phyloP scores from a whole-genome alignment of 1,140 invertebrate species.

The Diabrotica undecimpunctata region DNA sequence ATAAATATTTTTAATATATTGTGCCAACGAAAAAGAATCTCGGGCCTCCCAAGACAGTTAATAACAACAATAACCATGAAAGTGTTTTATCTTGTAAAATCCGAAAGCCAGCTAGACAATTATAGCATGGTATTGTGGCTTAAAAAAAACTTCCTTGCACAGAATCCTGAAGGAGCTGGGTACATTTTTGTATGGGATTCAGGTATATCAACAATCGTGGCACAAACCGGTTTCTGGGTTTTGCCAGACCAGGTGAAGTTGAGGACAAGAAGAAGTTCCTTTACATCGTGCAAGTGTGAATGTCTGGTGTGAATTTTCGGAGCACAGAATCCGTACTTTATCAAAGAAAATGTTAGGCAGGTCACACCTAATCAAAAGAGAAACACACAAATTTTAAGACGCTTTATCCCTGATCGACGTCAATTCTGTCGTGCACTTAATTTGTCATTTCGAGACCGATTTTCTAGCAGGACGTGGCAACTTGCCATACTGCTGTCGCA shows the following conservation, averaged over 20 bases:
- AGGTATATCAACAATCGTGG: neutral
- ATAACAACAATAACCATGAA: no score
- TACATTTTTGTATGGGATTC: neutral
- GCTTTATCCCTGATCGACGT: neutral
- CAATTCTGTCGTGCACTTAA: neutral
- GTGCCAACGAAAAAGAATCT: no score
- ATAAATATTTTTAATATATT: no score
- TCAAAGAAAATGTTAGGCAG: neutral
- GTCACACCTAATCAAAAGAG: neutral
- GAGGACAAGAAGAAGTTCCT: no score
- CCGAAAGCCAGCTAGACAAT: no score
- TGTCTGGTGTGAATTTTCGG: no score
- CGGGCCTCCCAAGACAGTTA: no score
- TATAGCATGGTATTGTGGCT: neutral
- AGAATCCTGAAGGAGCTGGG: neutral
- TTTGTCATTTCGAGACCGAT: neutral
- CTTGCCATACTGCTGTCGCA: no score
- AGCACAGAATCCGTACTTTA: neutral
- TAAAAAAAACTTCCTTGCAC: neutral
- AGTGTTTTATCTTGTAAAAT: no score
- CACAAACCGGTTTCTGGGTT: neutral
- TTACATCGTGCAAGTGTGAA: no score
- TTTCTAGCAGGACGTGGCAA: no score
- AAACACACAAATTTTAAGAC: neutral
- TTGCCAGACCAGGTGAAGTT: neutral